Evolutionary conservation across 2,113 vertebrate genomes (phyloP).

Genomic region (Megalops atlanticus): DNA sequence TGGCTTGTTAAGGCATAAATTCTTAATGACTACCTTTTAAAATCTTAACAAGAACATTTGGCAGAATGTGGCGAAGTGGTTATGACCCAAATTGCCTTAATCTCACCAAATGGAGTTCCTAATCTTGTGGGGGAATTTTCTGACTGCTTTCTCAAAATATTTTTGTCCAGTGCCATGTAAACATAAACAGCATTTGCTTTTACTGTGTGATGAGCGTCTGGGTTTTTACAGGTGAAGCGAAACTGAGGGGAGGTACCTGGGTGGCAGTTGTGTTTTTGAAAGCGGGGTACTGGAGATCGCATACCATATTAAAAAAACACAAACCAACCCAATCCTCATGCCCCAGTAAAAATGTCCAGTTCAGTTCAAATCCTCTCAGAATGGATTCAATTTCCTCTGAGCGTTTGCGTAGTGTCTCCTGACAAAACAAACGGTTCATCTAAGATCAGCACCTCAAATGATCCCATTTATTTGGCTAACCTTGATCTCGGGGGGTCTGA

Average conservation of each 20-base stretch:
- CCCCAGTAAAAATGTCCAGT: not conserved
- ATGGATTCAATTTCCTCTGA: not conserved
- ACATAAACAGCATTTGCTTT: not conserved
- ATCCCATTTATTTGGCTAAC: not conserved
- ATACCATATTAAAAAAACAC: not conserved
- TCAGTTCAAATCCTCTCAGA: not conserved
- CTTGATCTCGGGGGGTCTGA: not conserved
- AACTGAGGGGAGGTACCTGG: too few relatives aligned
- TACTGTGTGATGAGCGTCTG: not conserved
- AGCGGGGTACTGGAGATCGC: not conserved
- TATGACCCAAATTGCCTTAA: not conserved
- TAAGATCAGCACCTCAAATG: not conserved
- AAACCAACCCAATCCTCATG: not conserved
- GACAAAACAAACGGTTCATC: not conserved
- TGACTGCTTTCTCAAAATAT: not conserved
- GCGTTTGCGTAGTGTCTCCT: not conserved
- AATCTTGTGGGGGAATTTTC: not conserved
- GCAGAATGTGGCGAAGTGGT: not conserved
- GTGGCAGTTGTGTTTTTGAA: not conserved
- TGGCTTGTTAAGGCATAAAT: not conserved
- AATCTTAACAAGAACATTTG: slow-evolving; percentile 16
- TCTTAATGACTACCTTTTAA: slow-evolving; percentile 5
- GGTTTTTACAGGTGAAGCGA: not conserved
- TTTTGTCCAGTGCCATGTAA: not conserved
- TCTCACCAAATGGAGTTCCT: not conserved